These are phyloP conservation scores for Baccha elongata DNA, from an alignment of 2,888 invertebrate genomes.

Conservation along the genomic window DNA sequence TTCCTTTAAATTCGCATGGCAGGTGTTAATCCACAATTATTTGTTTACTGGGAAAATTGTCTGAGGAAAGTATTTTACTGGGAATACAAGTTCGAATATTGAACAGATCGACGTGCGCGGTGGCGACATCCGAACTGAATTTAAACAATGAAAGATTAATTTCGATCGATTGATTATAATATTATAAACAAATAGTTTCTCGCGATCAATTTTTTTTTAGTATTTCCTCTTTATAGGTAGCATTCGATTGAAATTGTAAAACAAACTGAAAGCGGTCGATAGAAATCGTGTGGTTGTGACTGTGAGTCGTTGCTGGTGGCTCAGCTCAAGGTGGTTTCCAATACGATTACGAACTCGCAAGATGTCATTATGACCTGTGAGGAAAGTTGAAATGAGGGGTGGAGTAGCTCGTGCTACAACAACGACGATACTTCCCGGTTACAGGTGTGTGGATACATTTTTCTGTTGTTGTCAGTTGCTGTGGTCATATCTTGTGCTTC, in stretches of 20 bases:
- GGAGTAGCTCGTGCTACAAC: constrained; percentile 49
- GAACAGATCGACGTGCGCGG: no score
- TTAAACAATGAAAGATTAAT: constrained; percentile 37
- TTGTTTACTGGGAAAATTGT: constrained; percentile 38
- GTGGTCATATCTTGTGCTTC: constrained; percentile 30
- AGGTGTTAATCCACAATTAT: constrained; percentile 31
- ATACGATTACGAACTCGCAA: constrained; percentile 47
- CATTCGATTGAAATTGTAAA: constrained; percentile 66
- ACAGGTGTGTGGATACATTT: constrained; percentile 58
- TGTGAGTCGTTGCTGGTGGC: constrained; percentile 41
- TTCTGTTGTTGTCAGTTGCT: constrained; percentile 18
- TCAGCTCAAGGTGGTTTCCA: constrained; percentile 58
- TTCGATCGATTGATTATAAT: constrained; percentile 49
- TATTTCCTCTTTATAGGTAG: constrained; percentile 32
- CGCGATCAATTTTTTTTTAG: constrained; percentile 36
- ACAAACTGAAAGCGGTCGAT: constrained; percentile 62
- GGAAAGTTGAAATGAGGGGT: constrained; percentile 25
- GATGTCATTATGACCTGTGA: constrained; percentile 67
- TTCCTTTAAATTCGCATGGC: background rate
- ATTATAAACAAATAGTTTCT: constrained; percentile 53
- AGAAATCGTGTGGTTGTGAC: constrained; percentile 59
- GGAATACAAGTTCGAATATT: background rate
- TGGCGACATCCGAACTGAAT: constrained; percentile 7
- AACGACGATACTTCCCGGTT: constrained; percentile 65
- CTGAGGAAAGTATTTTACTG: constrained; percentile 7